Evolutionary conservation across 2,113 vertebrate genomes (phyloP).

Genomic region (Holacanthus passer): DNA sequence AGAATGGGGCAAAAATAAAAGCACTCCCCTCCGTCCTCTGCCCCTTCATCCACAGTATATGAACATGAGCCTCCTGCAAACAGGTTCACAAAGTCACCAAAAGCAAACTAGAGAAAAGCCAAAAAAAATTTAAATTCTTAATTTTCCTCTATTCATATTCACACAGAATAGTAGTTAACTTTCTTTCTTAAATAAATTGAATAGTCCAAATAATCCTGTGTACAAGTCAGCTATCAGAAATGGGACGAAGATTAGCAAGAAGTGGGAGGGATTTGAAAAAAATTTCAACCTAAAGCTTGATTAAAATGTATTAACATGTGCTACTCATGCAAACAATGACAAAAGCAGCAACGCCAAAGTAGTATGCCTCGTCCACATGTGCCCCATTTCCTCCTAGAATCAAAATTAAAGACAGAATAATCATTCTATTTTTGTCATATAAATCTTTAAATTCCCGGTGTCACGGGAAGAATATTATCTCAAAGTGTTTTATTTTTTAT

Average conservation of each 20-base stretch:
- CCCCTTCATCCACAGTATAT: conserved; percentile 76
- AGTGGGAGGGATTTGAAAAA: conserved; percentile 42
- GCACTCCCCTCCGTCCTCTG: conserved; percentile 29
- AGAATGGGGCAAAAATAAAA: neutral
- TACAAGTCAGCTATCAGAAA: conserved; percentile 74
- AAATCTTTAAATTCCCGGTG: conserved; percentile 67
- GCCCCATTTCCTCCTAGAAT: conserved; percentile 53
- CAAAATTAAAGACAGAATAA: conserved; percentile 67
- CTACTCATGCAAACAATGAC: conserved; percentile 74
- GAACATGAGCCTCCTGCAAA: conserved; percentile 64
- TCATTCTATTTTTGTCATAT: conserved; percentile 52
- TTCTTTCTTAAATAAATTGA: conserved; percentile 79
- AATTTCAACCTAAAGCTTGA: conserved; percentile 67
- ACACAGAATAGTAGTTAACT: conserved; percentile 71
- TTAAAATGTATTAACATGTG: conserved; percentile 72
- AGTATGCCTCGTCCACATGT: conserved; percentile 44
- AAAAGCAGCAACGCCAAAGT: conserved; percentile 73
- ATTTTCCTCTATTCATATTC: conserved; percentile 72
- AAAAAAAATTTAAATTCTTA: conserved; percentile 39
- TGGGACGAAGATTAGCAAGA: conserved; percentile 58
- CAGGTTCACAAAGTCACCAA: conserved; percentile 66
- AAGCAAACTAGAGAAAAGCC: conserved; percentile 59
- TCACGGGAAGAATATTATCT: conserved; percentile 58
- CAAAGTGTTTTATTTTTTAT: conserved; percentile 48
- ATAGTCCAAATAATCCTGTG: conserved; percentile 70